Base-by-base conservation (phyloP, 1,140 invertebrate genomes). In the Heliconius eleuchia region DNA sequence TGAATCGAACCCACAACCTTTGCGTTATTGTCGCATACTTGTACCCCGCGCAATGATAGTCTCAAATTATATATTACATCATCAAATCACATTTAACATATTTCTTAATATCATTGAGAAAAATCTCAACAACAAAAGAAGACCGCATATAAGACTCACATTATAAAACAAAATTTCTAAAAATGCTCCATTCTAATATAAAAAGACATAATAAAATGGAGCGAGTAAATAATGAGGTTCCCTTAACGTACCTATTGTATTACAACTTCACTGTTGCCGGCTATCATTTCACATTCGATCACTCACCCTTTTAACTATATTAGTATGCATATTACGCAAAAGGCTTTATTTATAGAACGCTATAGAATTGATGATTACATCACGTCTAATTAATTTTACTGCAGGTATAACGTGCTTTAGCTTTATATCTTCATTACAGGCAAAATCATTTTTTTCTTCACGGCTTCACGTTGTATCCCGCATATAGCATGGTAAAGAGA, bases 331-430 rank as follows among this genome's bases (percentile, higher is more conserved):
- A 55, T 77, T 55, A 42, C 42, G 13, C 16, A 77, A 66, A 46
- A 39, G 76, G 70, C 34, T 77, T 77, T 70, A 71, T 72, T 77
- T 46, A 72, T 77, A 71, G 55, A 27, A 71, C 3, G 71, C 23
- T 71, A 71, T 34, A 71, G 70, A 71, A 77, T 77, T 70, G 70
- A 77, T 77, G 70, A 77, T 77, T 77, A 60, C 75, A 39, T 77
- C 76, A 72, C 70, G 46, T 42, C 46, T 66, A 72, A 77, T 77
- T 72, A 42, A 77, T 77, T 76, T 77, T 30, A 42, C 76, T 72
- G 30, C 11, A 77, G 55, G 6, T 6, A 55, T 18, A 3, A 55
- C 52, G 19, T n/a, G 52, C 52, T n/a, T 18, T 4, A 23, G 23
- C 23, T 23, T 23, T 55, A 55, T n/a, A 55, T n/a, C 19, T 18